These are phyloP conservation scores for Luehdorfia chinensis DNA, from an alignment of 1,140 invertebrate species.

Conservation along the genomic window DNA sequence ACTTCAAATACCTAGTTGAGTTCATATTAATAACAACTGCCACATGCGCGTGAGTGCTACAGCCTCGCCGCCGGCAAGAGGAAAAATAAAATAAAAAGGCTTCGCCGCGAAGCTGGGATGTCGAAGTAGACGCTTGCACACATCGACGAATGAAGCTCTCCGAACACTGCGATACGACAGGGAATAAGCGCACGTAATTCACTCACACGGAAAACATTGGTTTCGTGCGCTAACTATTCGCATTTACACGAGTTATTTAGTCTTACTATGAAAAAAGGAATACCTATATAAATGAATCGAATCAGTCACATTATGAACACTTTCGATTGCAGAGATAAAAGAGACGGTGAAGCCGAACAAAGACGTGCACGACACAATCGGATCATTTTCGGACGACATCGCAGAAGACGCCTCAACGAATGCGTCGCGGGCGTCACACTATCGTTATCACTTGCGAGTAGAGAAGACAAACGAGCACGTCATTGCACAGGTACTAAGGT, in stretches of 20 bases:
- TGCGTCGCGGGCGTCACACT: constrained; percentile 16
- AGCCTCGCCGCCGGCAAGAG: constrained; percentile 42
- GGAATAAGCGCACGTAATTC: constrained; percentile 48
- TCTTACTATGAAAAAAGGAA: background rate
- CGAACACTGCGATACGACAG: constrained; percentile 43
- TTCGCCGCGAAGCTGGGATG: constrained; percentile 49
- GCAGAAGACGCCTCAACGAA: background rate
- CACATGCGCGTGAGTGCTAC: constrained; percentile 28
- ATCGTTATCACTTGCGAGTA: constrained; percentile 27
- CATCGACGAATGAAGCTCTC: constrained; percentile 47
- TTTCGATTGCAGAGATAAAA: background rate
- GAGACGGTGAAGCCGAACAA: constrained; percentile 1
- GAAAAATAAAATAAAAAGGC: constrained; percentile 75
- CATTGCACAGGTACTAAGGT: constrained; percentile 62
- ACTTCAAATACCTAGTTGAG: constrained; percentile 25
- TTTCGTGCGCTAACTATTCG: constrained; percentile 33
- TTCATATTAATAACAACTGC: constrained; percentile 23
- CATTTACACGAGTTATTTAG: constrained; percentile 14
- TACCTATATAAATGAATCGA: background rate
- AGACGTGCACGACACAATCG: constrained; percentile 7
- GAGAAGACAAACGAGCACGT: constrained; percentile 57
- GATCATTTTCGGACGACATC: background rate
- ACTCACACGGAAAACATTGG: constrained; percentile 46
- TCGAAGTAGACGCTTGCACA: constrained; percentile 55
- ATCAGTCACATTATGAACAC: constrained; percentile 1